Percentiles rank a stretch among this genome's conserved stretches.
Evolutionary conservation across 2,797 vertebrate species (phyloP).

Genomic region (Acrocephalus scirpaceus): DNA sequence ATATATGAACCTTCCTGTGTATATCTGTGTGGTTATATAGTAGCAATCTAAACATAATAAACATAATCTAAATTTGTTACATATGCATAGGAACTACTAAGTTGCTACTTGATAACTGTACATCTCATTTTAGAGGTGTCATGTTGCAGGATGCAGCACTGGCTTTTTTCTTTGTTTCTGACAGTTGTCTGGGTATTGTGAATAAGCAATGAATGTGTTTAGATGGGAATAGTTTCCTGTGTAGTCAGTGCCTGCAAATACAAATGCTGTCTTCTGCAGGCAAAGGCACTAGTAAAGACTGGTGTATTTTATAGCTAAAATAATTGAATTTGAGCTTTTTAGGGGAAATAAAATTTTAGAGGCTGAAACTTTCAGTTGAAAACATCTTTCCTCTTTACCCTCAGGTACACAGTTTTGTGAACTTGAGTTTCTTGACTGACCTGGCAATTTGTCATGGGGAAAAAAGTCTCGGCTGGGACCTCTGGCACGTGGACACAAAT

Average conservation of each 20-base stretch:
- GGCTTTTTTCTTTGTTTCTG: not conserved
- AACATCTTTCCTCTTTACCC: not conserved
- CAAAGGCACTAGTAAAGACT: not conserved
- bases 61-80: not conserved
- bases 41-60: not conserved
- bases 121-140: not conserved
- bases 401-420: not conserved
- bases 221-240: not conserved
- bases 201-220: fast-evolving
- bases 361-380: not conserved
- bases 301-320: not conserved
- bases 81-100: not conserved
- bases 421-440: not conserved
- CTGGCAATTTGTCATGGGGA: not conserved
- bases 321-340: not conserved
- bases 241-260: not conserved
- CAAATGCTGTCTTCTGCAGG: not conserved
- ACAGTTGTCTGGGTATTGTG: not conserved
- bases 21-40: not conserved
- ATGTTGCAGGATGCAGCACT: not conserved
- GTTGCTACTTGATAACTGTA: not conserved
- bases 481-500: not conserved
- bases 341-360: not conserved
- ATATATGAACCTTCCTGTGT: not conserved
- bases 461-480: not conserved